Evolutionary conservation across 1,140 invertebrate species (phyloP).

Genomic region (Lepeophtheirus salmonis): DNA sequence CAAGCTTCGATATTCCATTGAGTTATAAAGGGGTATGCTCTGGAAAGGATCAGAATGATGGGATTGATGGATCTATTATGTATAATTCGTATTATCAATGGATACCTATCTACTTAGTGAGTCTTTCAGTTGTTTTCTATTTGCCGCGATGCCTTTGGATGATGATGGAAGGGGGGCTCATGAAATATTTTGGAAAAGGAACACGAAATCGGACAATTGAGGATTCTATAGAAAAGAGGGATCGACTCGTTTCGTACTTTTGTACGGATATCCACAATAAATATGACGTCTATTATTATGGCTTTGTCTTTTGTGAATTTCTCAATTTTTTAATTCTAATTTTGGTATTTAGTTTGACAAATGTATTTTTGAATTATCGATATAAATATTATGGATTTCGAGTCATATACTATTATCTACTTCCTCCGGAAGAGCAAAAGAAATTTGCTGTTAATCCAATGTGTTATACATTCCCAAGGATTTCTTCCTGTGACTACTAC

Average conservation of each 20-base stretch:
- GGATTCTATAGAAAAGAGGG: slow-evolving; percentile 8
- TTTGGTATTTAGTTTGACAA: slow-evolving; percentile 10
- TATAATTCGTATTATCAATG: slow-evolving; percentile 19
- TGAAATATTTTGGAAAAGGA: slow-evolving; percentile 19
- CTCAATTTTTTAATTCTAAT: slow-evolving; percentile 5
- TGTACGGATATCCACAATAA: slow-evolving; percentile 15
- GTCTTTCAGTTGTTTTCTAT: slow-evolving; percentile 14
- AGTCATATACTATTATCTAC: slow-evolving; percentile 8
- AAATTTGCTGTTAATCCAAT: slow-evolving; percentile 7
- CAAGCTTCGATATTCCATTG: slow-evolving; percentile 11
- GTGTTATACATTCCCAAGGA: slow-evolving; percentile 16
- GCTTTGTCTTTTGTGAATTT: slow-evolving; percentile 14
- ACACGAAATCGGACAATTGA: slow-evolving; percentile 12
- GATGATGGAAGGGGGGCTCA: slow-evolving; percentile 14
- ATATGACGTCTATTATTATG: slow-evolving; percentile 11
- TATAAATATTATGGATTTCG: slow-evolving; percentile 9
- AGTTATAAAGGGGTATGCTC: slow-evolving; percentile 15
- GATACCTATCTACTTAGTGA: slow-evolving; percentile 14
- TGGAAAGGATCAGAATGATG: slow-evolving; percentile 7
- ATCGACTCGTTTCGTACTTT: slow-evolving; percentile 12
- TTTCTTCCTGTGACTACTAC: slow-evolving; percentile 15
- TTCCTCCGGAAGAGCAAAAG: slow-evolving; percentile 17
- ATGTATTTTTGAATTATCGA: slow-evolving; percentile 6
- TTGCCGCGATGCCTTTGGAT: slow-evolving; percentile 16
- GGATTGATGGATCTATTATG: slow-evolving; percentile 5